Evolutionary conservation across 2,888 invertebrate genomes (phyloP).

Genomic region (Laothoe populi): DNA sequence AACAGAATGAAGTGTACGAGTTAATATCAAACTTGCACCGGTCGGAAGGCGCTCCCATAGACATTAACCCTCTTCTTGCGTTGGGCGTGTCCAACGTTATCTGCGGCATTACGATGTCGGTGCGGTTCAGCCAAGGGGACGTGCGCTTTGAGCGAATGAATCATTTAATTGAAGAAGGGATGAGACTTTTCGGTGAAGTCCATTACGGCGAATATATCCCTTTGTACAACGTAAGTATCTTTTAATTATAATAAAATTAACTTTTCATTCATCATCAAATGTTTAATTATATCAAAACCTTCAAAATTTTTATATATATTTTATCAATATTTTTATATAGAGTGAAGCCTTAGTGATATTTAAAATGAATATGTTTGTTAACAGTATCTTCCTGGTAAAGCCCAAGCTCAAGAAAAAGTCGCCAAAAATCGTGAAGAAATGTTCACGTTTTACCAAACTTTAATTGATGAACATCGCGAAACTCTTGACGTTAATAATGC

Average conservation of each 20-base stretch:
- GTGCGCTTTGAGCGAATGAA: conserved; percentile 91
- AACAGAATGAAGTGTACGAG: conserved; percentile 90
- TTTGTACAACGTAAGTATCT: conserved; percentile 84
- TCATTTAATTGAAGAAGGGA: conserved; percentile 95
- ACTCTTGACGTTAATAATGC: conserved; percentile 90
- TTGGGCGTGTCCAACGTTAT: conserved; percentile 95
- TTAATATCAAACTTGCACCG: conserved; percentile 87
- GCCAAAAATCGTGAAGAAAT: conserved; percentile 92
- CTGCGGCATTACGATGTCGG: conserved; percentile 95
- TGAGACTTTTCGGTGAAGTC: conserved; percentile 93
- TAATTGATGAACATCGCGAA: conserved; percentile 91
- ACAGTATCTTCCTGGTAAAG: conserved; percentile 86
- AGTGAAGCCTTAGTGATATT: neutral
- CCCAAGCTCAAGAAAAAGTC: conserved; percentile 86
- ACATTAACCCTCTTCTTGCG: conserved; percentile 90
- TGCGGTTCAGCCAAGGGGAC: conserved; percentile 92
- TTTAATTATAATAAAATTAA: neutral
- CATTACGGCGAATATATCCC: conserved; percentile 94
- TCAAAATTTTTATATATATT: neutral
- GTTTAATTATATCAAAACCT: neutral
- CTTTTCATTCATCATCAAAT: neutral
- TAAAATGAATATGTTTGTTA: conserved; percentile 28
- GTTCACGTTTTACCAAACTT: conserved; percentile 92
- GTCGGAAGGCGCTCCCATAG: conserved; percentile 88
- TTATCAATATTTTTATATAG: neutral